These are phyloP conservation scores for Mastacembelus armatus DNA, from an alignment of 2,797 vertebrate genomes.

Conservation along the genomic window DNA sequence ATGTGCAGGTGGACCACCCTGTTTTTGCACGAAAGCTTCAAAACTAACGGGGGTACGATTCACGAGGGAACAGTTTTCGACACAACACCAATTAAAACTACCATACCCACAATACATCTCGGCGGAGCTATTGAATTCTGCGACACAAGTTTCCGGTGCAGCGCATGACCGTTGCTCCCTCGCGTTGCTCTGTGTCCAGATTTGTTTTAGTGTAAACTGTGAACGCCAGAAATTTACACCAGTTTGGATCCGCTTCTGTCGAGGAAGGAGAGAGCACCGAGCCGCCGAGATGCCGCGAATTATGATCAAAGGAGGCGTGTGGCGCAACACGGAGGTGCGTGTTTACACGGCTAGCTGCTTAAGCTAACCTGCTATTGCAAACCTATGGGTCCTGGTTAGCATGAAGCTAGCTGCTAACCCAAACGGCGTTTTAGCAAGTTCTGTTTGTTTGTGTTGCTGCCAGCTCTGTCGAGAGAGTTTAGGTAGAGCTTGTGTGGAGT, in stretches of 20 bases:
- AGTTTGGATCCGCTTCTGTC: background rate
- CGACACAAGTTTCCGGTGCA: conserved; percentile 48
- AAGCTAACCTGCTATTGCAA: conserved; percentile 46
- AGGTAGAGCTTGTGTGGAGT: rapidly evolving
- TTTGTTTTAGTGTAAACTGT: background rate
- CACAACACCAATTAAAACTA: background rate
- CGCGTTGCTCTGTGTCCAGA: background rate
- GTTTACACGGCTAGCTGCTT: conserved; percentile 56
- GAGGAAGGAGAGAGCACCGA: conserved; percentile 8
- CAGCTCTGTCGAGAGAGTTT: rapidly evolving
- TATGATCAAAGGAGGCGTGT: conserved; percentile 98
- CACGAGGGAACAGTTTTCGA: no score
- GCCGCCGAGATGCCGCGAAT: conserved; percentile 93
- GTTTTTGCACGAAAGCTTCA: background rate
- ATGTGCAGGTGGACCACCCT: background rate
- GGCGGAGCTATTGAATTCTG: background rate
- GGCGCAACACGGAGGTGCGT: conserved; percentile 97
- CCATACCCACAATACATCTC: conserved; percentile 36
- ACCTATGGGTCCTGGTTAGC: conserved; percentile 26
- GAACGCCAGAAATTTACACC: background rate
- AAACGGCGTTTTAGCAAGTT: background rate
- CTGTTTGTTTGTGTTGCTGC: background rate
- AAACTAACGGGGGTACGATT: no score
- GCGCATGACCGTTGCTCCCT: background rate
- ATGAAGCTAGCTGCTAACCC: conserved; percentile 1